Evolutionary conservation across 2,888 invertebrate species (phyloP).

Genomic region (Ennomos erosarius): DNA sequence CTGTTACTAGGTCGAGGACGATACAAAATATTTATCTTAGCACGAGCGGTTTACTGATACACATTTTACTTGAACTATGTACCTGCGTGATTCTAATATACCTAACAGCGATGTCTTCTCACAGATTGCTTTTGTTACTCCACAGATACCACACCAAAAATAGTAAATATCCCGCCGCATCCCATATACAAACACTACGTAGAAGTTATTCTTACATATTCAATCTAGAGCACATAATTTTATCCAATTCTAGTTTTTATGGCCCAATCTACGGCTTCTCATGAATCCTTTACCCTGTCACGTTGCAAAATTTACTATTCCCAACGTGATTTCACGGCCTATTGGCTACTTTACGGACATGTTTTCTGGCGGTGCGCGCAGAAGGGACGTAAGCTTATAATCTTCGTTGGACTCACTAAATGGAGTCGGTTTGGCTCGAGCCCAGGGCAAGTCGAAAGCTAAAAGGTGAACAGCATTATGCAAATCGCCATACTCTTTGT

Average conservation of each 20-base stretch:
- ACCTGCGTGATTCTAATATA: no score
- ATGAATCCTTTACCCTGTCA: slow-evolving; percentile 35
- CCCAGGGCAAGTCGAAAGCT: slow-evolving; percentile 72
- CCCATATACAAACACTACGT: no score
- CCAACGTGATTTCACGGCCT: slow-evolving; percentile 38
- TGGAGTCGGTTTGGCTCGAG: slow-evolving; percentile 75
- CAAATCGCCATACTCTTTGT: slow-evolving; percentile 81
- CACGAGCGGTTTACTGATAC: slow-evolving; percentile 33
- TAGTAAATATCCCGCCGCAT: no score
- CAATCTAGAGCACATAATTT: slow-evolving; percentile 14
- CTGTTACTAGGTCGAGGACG: slow-evolving; percentile 45
- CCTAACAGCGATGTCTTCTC: background rate
- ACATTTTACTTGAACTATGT: slow-evolving; percentile 27
- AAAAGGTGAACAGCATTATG: slow-evolving; percentile 83
- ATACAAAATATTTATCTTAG: slow-evolving; percentile 47
- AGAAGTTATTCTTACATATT: slow-evolving; percentile 2
- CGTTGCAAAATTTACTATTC: slow-evolving; percentile 34
- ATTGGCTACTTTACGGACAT: slow-evolving; percentile 36
- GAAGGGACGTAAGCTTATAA: slow-evolving; percentile 72
- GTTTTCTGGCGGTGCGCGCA: slow-evolving; percentile 37
- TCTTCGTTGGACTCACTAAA: slow-evolving; percentile 69
- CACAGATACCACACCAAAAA: no score
- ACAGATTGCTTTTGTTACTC: slow-evolving; percentile 4
- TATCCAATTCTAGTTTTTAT: slow-evolving; percentile 24
- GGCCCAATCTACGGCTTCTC: slow-evolving; percentile 23